These are phyloP conservation scores for Crocallis elinguaria DNA, from an alignment of 2,888 invertebrate species.

Conservation along the genomic window DNA sequence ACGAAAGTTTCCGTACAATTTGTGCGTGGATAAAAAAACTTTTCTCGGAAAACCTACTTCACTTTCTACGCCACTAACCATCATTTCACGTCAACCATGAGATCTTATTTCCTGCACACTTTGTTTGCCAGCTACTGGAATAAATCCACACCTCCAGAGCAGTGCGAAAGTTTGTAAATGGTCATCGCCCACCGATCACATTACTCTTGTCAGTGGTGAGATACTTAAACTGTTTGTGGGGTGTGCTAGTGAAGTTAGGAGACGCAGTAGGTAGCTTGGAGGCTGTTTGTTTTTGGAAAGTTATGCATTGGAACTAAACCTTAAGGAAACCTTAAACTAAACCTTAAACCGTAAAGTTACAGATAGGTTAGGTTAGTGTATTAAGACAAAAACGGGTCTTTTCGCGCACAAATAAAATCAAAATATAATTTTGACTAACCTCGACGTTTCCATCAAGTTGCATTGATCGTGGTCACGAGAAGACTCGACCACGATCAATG, in stretches of 20 bases:
- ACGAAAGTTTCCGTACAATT: too few relatives aligned
- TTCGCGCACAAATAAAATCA: too few relatives aligned
- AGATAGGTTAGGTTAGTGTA: too few relatives aligned
- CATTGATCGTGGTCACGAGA: too few relatives aligned
- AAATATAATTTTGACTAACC: too few relatives aligned
- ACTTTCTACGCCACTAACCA: neutral
- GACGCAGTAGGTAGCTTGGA: neutral
- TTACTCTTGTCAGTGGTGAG: constrained; percentile 10
- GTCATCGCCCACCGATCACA: constrained; percentile 2
- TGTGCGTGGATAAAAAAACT: neutral
- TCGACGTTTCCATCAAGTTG: too few relatives aligned
- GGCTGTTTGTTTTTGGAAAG: too few relatives aligned
- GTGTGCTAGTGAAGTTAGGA: neutral
- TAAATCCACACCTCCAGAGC: constrained; percentile 9
- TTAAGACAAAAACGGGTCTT: too few relatives aligned
- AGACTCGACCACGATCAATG: too few relatives aligned
- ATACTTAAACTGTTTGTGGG: constrained; percentile 27
- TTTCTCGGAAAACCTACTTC: neutral
- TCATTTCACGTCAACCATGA: constrained; percentile 4
- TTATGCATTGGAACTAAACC: too few relatives aligned
- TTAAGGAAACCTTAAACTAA: too few relatives aligned
- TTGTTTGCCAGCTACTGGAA: constrained; percentile 6
- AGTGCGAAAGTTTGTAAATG: constrained; percentile 3
- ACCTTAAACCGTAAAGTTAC: too few relatives aligned
- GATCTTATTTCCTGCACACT: constrained; percentile 7